A percentile compares a stretch with the other conserved stretches of the same genome.
phyloP scores from a whole-genome alignment of 2,797 vertebrate genomes.

The Anniella stebbinsi region DNA sequence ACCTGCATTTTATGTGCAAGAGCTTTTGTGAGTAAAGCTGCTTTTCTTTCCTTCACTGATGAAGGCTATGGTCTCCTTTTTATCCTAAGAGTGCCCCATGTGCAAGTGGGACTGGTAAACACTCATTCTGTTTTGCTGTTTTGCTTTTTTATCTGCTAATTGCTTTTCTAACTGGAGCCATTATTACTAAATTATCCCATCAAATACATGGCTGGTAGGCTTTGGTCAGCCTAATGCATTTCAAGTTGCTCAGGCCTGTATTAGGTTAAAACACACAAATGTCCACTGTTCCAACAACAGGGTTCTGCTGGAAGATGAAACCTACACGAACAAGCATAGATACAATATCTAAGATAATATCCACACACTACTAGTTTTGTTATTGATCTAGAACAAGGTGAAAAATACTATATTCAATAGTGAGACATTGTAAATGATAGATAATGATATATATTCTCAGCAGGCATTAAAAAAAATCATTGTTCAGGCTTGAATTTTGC shows the following conservation, averaged over 20 bases:
- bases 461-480: constrained; percentile 3
- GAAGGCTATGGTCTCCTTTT: too few relatives aligned
- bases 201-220: not conserved
- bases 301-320: not conserved
- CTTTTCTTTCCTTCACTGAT: too few relatives aligned
- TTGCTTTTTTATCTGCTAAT: too few relatives aligned
- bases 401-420: not conserved
- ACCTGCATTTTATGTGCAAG: too few relatives aligned
- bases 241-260: not conserved
- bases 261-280: not conserved
- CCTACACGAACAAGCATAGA: not conserved
- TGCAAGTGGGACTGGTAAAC: too few relatives aligned
- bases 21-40: too few relatives aligned
- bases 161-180: too few relatives aligned
- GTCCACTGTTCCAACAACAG: not conserved
- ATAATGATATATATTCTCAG: not conserved
- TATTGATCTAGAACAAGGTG: accelerated
- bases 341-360: not conserved
- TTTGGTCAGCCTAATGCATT: not conserved
- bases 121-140: too few relatives aligned
- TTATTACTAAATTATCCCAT: too few relatives aligned
- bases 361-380: not conserved
- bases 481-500: not conserved
- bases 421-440: not conserved
- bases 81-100: too few relatives aligned